These are phyloP conservation scores for Typhlichthys eigenmanni DNA, from an alignment of 2,797 vertebrate genomes.

Conservation along the genomic window DNA sequence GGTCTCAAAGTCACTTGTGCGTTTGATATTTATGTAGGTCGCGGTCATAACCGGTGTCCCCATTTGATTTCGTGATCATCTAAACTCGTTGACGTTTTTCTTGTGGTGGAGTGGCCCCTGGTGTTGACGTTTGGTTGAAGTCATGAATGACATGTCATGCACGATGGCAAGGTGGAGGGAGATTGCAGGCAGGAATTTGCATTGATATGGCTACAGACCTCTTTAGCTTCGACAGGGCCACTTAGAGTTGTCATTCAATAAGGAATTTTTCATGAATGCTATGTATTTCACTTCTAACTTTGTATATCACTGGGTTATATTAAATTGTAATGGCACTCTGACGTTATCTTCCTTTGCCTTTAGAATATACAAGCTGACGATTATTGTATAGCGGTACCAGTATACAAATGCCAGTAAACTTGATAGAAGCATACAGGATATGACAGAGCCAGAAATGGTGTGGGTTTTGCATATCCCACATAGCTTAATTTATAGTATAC, in stretches of 20 bases:
- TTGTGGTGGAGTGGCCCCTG: slow-evolving; percentile 28
- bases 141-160: slow-evolving; percentile 23
- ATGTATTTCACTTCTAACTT: too few species aligned
- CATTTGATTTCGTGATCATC: slow-evolving; percentile 31
- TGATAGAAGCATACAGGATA: too few species aligned
- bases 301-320: too few species aligned
- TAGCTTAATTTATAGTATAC: too few species aligned
- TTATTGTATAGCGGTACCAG: too few species aligned
- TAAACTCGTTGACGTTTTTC: slow-evolving; percentile 10
- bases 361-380: too few species aligned
- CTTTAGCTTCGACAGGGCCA: slow-evolving; percentile 15
- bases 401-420: too few species aligned
- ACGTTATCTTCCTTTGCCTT: too few species aligned
- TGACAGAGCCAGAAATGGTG: too few species aligned
- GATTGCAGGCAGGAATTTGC: slow-evolving; percentile 17
- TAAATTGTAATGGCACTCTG: too few species aligned
- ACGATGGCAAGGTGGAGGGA: background rate
- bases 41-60: slow-evolving; percentile 20
- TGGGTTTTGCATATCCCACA: too few species aligned
- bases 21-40: slow-evolving; percentile 48
- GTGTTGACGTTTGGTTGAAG: slow-evolving; percentile 31
- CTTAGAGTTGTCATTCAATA: background rate
- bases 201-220: slow-evolving; percentile 20
- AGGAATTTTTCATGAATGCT: too few species aligned
- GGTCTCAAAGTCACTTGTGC: slow-evolving; percentile 28